Evolutionary conservation across 2,797 vertebrate genomes (phyloP).

Genomic region (Stomatorhinus walkeri): DNA sequence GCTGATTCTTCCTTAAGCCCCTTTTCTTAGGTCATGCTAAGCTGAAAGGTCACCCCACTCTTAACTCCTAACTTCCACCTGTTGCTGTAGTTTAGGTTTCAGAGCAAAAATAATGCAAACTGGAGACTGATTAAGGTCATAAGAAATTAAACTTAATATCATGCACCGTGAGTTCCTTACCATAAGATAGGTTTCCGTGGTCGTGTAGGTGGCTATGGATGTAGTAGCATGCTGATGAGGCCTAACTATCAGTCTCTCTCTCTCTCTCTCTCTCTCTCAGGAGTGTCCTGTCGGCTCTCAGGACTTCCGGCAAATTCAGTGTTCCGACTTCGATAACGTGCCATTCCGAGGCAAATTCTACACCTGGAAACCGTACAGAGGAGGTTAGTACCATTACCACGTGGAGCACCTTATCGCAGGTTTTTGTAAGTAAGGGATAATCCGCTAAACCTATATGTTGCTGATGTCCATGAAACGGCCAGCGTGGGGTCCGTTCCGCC

Average conservation of each 20-base stretch:
- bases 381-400: slow-evolving; percentile 61
- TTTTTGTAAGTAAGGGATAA: background rate
- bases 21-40: background rate
- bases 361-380: slow-evolving; percentile 90
- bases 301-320: slow-evolving; percentile 92
- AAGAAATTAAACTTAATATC: background rate
- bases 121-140: background rate
- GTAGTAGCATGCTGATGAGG: background rate
- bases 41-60: background rate
- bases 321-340: slow-evolving; percentile 82
- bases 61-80: background rate
- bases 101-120: background rate
- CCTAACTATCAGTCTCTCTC: background rate
- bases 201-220: background rate
- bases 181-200: background rate
- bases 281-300: slow-evolving; percentile 81
- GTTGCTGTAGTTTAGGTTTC: background rate
- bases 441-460: background rate
- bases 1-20: background rate
- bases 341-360: slow-evolving; percentile 96
- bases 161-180: background rate
- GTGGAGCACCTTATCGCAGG: background rate
- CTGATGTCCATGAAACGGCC: background rate
- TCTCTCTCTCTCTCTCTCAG: slow-evolving; percentile 48
- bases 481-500: background rate